Evolutionary conservation across 2,113 vertebrate species (phyloP).

Genomic region (Chaenogobius annularis): DNA sequence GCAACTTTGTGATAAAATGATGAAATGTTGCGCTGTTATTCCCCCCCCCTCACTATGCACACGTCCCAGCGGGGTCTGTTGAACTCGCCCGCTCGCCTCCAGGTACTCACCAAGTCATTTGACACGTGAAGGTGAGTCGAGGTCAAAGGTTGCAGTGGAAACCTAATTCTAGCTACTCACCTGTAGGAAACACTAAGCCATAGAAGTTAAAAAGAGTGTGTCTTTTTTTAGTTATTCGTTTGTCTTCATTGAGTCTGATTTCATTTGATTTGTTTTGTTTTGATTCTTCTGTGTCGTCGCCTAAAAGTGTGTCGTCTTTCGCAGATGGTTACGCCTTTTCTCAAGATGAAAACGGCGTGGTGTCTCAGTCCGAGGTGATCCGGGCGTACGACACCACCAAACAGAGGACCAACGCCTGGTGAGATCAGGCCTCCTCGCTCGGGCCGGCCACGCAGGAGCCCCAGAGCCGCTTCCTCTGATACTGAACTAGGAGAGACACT

Average conservation of each 20-base stretch:
- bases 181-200: conserved; percentile 43
- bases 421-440: conserved; percentile 63
- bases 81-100: conserved; percentile 75
- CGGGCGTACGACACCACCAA: conserved; percentile 98
- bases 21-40: conserved; percentile 76
- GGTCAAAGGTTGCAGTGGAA: conserved; percentile 51
- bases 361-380: conserved; percentile 98
- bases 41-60: conserved; percentile 74
- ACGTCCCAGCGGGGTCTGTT: conserved; percentile 72
- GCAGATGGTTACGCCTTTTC: conserved; percentile 98
- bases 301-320: neutral
- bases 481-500: conserved; percentile 27
- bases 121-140: conserved; percentile 80
- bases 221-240: neutral
- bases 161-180: conserved; percentile 12
- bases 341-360: conserved; percentile 97
- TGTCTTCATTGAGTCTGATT: neutral
- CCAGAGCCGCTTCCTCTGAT: conserved; percentile 50
- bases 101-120: conserved; percentile 76
- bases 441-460: conserved; percentile 43
- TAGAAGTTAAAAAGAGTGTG: conserved; percentile 23
- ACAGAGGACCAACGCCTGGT: conserved; percentile 91
- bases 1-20: conserved; percentile 60
- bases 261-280: neutral
- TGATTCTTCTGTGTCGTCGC: neutral